Evolutionary conservation across 2,113 vertebrate genomes (phyloP).

Genomic region (Parotia lawesii): DNA sequence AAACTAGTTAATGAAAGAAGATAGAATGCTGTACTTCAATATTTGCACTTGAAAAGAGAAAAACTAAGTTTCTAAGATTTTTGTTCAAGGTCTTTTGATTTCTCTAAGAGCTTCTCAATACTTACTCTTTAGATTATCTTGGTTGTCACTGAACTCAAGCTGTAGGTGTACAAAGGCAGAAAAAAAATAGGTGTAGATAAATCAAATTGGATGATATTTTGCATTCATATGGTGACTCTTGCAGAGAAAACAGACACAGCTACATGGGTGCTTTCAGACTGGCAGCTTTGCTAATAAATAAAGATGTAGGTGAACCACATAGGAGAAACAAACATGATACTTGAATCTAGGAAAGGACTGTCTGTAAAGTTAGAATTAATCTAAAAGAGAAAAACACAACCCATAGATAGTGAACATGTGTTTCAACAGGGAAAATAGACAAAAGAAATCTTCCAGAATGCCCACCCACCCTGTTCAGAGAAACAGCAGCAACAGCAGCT

Average conservation of each 20-base stretch:
- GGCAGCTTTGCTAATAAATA: background rate
- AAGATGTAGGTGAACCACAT: background rate
- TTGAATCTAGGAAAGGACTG: background rate
- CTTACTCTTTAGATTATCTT: background rate
- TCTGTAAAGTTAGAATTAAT: too few relatives aligned
- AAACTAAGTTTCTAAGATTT: background rate
- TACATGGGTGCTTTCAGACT: background rate
- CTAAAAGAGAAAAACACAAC: background rate
- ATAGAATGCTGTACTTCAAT: background rate
- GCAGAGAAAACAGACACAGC: background rate
- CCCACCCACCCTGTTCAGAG: background rate
- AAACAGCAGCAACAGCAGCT: background rate
- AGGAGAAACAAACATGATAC: background rate
- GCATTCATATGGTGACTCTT: background rate
- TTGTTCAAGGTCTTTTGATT: background rate
- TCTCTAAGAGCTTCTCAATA: background rate
- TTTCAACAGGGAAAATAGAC: background rate
- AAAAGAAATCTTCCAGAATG: background rate
- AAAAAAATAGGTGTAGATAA: background rate
- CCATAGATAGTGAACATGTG: rapidly evolving
- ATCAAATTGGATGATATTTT: background rate
- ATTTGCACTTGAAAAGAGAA: background rate
- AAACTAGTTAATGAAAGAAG: background rate
- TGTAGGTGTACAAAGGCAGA: background rate
- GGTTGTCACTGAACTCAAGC: background rate